phyloP scores from a whole-genome alignment of 1,140 invertebrate species.

The Lineus longissimus region DNA sequence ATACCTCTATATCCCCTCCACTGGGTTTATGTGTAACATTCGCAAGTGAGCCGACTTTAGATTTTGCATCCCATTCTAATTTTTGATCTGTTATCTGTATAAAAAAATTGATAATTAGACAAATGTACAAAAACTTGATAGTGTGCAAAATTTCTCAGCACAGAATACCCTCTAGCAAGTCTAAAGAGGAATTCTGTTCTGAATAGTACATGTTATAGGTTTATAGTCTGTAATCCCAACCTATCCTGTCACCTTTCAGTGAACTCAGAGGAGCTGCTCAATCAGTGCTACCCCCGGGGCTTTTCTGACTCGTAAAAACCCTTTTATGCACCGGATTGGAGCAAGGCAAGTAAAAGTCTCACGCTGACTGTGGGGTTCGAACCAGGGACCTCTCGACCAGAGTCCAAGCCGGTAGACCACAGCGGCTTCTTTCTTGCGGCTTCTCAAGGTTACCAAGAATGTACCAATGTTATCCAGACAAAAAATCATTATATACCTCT shows the following conservation, averaged over 20 bases:
- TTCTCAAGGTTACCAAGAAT: constrained; percentile 38
- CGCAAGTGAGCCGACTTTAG: constrained; percentile 13
- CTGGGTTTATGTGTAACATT: constrained; percentile 13
- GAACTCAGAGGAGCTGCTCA: no score
- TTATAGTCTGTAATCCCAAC: constrained; percentile 26
- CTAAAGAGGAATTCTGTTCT: constrained; percentile 33
- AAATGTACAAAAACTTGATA: constrained; percentile 46
- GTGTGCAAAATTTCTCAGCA: background rate
- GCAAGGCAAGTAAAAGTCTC: no score
- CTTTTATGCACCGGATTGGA: no score
- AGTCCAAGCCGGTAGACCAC: no score
- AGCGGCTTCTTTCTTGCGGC: constrained; percentile 33
- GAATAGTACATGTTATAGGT: constrained; percentile 32
- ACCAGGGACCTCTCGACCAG: no score
- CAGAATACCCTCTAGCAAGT: background rate
- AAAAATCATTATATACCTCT: constrained; percentile 64
- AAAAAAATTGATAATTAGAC: constrained; percentile 36
- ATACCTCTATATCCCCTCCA: constrained; percentile 52
- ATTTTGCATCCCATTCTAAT: constrained; percentile 85
- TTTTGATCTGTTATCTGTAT: constrained; percentile 63
- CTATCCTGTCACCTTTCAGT: constrained; percentile 42
- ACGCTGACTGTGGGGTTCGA: no score
- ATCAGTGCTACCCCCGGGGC: no score
- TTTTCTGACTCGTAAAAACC: no score
- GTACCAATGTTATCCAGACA: constrained; percentile 20